phyloP scores from a whole-genome alignment of 92 coral and sea anemone species.

The Pocillopora meandrina region DNA sequence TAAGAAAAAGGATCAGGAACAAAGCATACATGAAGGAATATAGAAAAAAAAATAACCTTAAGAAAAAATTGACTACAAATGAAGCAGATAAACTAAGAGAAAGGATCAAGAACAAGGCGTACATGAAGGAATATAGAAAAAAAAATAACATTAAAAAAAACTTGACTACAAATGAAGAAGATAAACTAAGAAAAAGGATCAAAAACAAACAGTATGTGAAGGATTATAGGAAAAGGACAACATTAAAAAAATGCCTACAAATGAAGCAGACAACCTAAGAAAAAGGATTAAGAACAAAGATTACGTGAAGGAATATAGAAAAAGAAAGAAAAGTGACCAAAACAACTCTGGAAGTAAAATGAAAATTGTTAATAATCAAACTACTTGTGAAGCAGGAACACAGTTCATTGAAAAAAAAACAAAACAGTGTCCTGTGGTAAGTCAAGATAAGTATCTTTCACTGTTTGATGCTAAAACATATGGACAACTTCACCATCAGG shows the following conservation, averaged over 20 bases:
- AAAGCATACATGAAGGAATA: too few species aligned
- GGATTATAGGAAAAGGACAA: not conserved
- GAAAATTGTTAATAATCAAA: not conserved
- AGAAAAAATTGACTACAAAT: not conserved
- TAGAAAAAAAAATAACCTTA: not conserved
- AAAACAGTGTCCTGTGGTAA: not conserved
- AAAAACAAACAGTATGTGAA: not conserved
- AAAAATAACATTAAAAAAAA: not conserved
- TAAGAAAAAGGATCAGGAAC: not conserved
- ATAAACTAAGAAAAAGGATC: not conserved
- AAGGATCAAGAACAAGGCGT: too few species aligned
- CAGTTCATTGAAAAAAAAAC: not conserved
- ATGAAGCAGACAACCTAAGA: too few species aligned
- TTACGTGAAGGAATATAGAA: too few species aligned
- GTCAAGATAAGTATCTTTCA: slow-evolving; percentile 16
- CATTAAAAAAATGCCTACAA: too few species aligned
- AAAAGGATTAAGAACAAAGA: too few species aligned
- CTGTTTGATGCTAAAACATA: slow-evolving; percentile 13
- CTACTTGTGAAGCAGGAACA: not conserved
- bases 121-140: not conserved
- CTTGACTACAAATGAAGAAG: not conserved
- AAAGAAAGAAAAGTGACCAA: too few species aligned
- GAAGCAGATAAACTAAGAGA: not conserved
- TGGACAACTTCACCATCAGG: slow-evolving; percentile 15
- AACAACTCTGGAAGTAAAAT: too few species aligned